Conservation (phyloP, 2,888 invertebrate genomes). For the Rotaria sp. region DNA sequence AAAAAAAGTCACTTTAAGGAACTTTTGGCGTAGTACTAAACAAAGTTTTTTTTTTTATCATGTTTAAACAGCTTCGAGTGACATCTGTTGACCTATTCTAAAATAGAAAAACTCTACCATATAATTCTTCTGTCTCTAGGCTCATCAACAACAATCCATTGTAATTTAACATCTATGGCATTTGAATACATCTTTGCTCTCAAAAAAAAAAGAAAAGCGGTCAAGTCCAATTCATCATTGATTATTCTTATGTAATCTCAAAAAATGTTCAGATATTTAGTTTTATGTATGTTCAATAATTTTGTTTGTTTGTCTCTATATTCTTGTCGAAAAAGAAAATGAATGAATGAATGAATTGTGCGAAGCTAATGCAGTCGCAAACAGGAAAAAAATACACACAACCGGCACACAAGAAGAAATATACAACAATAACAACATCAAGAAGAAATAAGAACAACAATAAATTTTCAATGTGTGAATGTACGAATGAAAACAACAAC, state of each 20-base stretch:
- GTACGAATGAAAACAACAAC: constrained; percentile 14
- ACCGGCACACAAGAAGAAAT: constrained; percentile 2
- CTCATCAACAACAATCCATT: neutral
- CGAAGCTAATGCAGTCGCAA: constrained; percentile 2
- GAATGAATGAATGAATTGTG: neutral
- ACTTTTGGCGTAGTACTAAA: too few species aligned
- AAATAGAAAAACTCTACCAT: too few species aligned
- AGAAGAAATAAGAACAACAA: constrained; percentile 15
- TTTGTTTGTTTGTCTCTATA: neutral
- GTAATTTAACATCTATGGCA: neutral
- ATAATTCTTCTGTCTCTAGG: neutral
- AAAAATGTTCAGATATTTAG: neutral
- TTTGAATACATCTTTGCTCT: neutral
- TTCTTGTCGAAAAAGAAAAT: neutral
- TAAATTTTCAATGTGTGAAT: constrained; percentile 12
- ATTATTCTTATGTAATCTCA: too few species aligned
- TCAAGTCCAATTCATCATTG: too few species aligned
- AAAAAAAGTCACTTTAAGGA: too few species aligned
- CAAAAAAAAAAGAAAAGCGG: too few species aligned
- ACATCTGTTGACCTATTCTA: neutral
- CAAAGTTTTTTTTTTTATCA: neutral
- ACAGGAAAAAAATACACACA: neutral
- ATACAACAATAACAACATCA: constrained; percentile 16
- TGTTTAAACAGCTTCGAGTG: neutral
- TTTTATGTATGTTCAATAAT: neutral